Base-by-base conservation (phyloP, 2,113 vertebrate genomes). In the Chaetops frenatus region DNA sequence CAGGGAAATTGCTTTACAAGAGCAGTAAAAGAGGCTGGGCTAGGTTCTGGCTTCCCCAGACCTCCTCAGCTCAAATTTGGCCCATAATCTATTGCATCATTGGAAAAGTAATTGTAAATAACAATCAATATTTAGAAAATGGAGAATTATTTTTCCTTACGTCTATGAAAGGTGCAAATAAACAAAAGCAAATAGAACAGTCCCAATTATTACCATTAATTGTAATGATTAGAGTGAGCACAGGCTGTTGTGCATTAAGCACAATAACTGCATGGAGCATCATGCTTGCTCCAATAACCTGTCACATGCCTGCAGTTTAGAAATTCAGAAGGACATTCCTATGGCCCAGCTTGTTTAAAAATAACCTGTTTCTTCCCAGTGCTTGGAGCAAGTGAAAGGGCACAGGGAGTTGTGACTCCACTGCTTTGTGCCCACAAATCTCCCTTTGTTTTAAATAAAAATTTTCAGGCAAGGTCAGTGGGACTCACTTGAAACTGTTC, bases 401-500 rank as follows among this genome's bases (percentile, higher is more conserved):
- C 6, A 6, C 40, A 40, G 47, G 25, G 71, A 91, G 38, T 50
- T 77, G 38, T 22, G 28, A 56, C 67, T 91, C 50, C 1, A 7
- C 69, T 73, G 35, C 64, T 80, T 88, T 11, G 1, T 54, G 54
- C 62, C 54, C 60, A 64, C 83, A 71, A 40, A 86, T 56, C 67
- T 93, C 44, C 65, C 12, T 2, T 64, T 81, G 31, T 91, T 88
- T 88, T 81, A 78, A 60, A 86, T n/a, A 48, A 81, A 90, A 60
- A 40, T 24, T 64, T 81, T 78, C 36, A 3, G 80, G 86, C 89
- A 94, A 91, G 81, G 77, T 94, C 83, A 86, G 65, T 38, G 86
- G 77, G 78, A 92, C 83, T 91, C 29, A 86, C 40, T 91, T 86
- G 77, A 86, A 94, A 95, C 78, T 60, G n/a, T 90, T 90, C 76